Evolutionary conservation across 2,888 invertebrate species (phyloP), one percentile per base, ranked within the genome.

Genomic region (Pseudococcus longispinus): DNA sequence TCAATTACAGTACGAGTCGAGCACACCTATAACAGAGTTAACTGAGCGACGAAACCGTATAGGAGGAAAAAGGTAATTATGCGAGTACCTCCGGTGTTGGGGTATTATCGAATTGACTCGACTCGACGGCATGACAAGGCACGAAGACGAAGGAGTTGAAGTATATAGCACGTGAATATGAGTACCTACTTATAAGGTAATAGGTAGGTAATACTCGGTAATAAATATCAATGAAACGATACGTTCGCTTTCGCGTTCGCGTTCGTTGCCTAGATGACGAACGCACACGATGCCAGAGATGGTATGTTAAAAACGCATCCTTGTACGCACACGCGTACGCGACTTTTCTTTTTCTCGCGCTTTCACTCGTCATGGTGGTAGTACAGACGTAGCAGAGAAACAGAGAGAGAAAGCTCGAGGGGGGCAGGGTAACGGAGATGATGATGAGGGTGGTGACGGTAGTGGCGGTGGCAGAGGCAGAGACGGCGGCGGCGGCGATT

Each of bases 301-400:
- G 74, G 74, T 37, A 74, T 37, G 37, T 18, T 74, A 74, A 51
- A 80, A 85, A 77, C 74, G 85, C 77, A 74, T 42, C 74, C 46
- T 85, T 77, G 70, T 85, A 85, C 85, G 85, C 85, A 85, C 85
- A 85, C 85, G 85, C 85, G 85, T 70, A 85, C 85, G 85, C 77
- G 74, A 29, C 85, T 74, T 85, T 77, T 85, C 85, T 77, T 85
- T 85, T 85, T 85, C 85, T 74, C 74, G 51, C 51, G 77, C 51
- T 70, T 44, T 77, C 85, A 29, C 83, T 46, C 55, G 85, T 37
- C 32, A 37, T 74, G 26, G 32, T n/a, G 74, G 74, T 37, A 37
- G 74, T 37, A n/a, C n/a, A 51, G 44, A 37, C 44, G 15, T 23
- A 29, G 11, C 70, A 51, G n/a, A 51, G 51, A 51, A 18, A 51